Evolutionary conservation across 2,113 vertebrate genomes (phyloP), one percentile per base, ranked within the genome.

Genomic region (Pseudorasbora parva): DNA sequence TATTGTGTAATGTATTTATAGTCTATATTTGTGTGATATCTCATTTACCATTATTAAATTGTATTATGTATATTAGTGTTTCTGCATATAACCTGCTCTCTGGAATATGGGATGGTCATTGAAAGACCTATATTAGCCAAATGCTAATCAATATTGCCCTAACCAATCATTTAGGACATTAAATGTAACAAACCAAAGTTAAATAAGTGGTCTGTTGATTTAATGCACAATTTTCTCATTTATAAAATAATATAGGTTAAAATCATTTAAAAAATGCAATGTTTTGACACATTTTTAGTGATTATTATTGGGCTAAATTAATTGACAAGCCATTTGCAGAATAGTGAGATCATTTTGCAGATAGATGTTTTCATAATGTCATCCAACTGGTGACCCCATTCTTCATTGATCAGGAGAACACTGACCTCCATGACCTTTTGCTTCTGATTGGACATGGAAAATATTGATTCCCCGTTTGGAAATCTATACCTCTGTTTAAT

Each of bases 381-480:
- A 72, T 79, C 33, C 56, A 30, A 33, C 75, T 21, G 62, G 5
- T 74, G 51, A 83, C 84, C 62, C 49, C 49, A 14, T 8, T 41
- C 25, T 76, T 83, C 23, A 87, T 88, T 87, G 77, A 87, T 88
- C 56, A 69, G 69, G 23, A 56, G 17, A 72, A 54, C 21, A 21
- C 47, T 88, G 74, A 86, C 88, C 84, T 77, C 30, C 25, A 37
- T 88, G 87, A 88, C 81, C 86, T 81, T 59, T 47, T 51, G 76
- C 73, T 83, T 17, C 75, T 57, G 47, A 75, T 25, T 62, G 83
- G 12, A 72, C 76, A 83, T 75, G 79, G 68, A 59, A 78, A 37
- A 81, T 84, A 90, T 90, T 77, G 89, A 92, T 90, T 86, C 49
- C 12, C 1, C 43, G n/a, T 79, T 54, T 81, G 59, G 59, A 78